Conservation (phyloP, 1,140 invertebrate genomes). For the Drosophila ficusphila region DNA sequence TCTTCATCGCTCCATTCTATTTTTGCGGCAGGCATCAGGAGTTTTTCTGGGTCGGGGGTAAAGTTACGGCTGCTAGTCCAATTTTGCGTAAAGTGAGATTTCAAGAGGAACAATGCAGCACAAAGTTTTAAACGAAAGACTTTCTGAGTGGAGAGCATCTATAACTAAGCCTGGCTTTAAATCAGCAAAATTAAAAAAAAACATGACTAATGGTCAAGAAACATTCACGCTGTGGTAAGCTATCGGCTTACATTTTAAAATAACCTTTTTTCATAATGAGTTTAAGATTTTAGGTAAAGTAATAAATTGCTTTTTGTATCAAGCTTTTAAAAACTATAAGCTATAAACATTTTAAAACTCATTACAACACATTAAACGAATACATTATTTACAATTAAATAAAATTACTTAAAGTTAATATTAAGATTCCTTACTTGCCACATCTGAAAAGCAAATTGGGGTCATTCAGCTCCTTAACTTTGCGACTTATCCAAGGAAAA, state of each 20-base stretch:
- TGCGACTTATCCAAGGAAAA: constrained; percentile 55
- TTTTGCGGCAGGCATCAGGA: constrained; percentile 47
- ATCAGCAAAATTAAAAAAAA: background rate
- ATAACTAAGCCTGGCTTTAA: background rate
- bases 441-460: constrained; percentile 38
- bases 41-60: background rate
- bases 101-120: constrained; percentile 50
- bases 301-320: no score
- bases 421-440: background rate
- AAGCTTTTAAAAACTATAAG: no score
- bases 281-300: no score
- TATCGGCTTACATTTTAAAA: no score
- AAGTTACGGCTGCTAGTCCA: constrained; percentile 29
- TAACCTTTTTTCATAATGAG: no score
- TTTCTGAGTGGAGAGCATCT: background rate
- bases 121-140: constrained; percentile 13
- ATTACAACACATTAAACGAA: no score
- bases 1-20: constrained; percentile 66
- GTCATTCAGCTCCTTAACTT: constrained; percentile 18
- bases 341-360: no score
- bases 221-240: no score
- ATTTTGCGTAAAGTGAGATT: constrained; percentile 74
- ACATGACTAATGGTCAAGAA: no score
- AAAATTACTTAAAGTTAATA: background rate
- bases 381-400: background rate